These are phyloP conservation scores for Thamnophis sirtalis DNA, from an alignment of 2,113 vertebrate genomes.

Conservation along the genomic window DNA sequence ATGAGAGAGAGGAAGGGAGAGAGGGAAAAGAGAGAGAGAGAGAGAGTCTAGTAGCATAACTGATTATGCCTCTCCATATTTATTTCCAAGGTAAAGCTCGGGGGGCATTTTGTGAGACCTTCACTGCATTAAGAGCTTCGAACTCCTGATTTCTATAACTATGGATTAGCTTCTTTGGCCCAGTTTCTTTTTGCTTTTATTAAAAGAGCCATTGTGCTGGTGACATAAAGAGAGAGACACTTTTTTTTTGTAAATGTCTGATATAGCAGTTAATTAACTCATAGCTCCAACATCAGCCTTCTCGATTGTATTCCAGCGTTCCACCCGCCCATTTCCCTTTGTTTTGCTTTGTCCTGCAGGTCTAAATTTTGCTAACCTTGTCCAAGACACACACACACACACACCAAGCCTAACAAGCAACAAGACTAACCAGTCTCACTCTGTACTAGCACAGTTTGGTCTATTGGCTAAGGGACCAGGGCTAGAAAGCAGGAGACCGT, in stretches of 20 bases:
- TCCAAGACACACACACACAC: not conserved
- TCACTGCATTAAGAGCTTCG: conserved; percentile 56
- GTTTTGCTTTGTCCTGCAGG: conserved; percentile 8
- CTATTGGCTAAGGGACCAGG: no score
- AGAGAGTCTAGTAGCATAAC: conserved; percentile 3
- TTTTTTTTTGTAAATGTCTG: conserved; percentile 30
- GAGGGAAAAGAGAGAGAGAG: not conserved
- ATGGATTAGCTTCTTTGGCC: conserved; percentile 58
- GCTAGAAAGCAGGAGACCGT: no score
- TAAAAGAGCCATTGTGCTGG: conserved; percentile 23
- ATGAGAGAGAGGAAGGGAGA: no score
- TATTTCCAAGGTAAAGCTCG: conserved; percentile 56
- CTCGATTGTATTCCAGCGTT: not conserved
- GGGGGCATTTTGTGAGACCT: conserved; percentile 48
- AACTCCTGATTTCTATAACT: conserved; percentile 61
- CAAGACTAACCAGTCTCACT: conserved; percentile 29
- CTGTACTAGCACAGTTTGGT: not conserved
- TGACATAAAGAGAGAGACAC: not conserved
- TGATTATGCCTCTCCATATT: conserved; percentile 56
- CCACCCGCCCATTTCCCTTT: not conserved
- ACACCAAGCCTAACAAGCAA: not conserved
- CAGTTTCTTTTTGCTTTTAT: conserved; percentile 30
- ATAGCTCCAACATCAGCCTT: not conserved
- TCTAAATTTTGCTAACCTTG: conserved; percentile 19
- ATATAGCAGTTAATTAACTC: conserved; percentile 34